Percentiles rank a stretch among this genome's conserved stretches.
phyloP scores from a whole-genome alignment of 2,113 vertebrate species.

The Eleginops maclovinus region DNA sequence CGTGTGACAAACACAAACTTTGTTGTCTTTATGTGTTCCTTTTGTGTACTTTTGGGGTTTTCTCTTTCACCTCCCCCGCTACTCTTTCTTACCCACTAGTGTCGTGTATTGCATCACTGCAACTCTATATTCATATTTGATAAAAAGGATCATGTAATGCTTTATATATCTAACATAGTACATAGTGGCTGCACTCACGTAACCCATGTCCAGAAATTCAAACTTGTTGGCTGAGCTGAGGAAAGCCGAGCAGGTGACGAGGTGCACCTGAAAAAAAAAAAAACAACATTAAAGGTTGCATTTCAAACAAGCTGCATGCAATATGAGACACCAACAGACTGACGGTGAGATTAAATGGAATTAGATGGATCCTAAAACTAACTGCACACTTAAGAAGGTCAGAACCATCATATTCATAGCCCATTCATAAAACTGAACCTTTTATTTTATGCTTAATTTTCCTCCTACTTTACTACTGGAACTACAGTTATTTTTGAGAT shows the following conservation, averaged over 20 bases:
- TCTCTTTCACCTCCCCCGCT: too few species aligned
- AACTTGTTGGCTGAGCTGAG: constrained; percentile 93
- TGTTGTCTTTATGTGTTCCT: background rate
- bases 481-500: too few species aligned
- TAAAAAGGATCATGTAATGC: background rate
- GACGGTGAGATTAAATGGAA: background rate
- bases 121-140: background rate
- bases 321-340: background rate
- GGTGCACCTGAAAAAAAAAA: constrained; percentile 84
- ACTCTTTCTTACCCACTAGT: background rate
- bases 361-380: background rate
- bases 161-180: background rate
- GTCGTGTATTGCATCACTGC: background rate
- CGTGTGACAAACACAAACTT: background rate
- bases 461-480: too few species aligned
- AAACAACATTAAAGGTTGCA: constrained; percentile 18
- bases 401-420: background rate
- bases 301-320: constrained; percentile 5
- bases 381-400: too few species aligned
- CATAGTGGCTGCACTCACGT: constrained; percentile 84
- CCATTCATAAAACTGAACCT: background rate
- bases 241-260: constrained; percentile 93
- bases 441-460: too few species aligned
- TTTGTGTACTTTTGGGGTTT: too few species aligned
- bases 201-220: constrained; percentile 93